phyloP scores from a whole-genome alignment of 2,113 vertebrate genomes.

The Sinocyclocheilus maitianheensis region DNA sequence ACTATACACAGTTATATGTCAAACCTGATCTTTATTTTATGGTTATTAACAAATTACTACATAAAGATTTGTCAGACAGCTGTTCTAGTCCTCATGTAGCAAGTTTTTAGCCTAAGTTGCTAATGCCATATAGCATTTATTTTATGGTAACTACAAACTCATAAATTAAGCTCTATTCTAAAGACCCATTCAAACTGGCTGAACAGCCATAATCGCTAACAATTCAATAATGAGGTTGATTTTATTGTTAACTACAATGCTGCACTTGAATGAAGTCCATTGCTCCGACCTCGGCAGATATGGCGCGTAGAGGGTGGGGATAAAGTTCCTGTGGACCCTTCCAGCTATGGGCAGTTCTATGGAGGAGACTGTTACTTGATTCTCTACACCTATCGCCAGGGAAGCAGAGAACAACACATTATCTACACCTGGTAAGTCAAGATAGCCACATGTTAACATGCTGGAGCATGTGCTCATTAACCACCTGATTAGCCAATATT shows the following conservation, averaged over 20 bases:
- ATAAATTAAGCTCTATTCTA: not conserved
- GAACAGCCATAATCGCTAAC: not conserved
- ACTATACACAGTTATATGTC: not conserved
- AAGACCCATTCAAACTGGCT: not conserved
- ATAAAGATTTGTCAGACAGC: not conserved
- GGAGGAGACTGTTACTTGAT: conserved; percentile 81
- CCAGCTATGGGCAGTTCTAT: conserved; percentile 73
- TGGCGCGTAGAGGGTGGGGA: conserved; percentile 74
- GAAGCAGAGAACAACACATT: conserved; percentile 65
- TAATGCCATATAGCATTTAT: not conserved
- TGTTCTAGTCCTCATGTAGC: not conserved
- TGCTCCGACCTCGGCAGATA: conserved; percentile 64
- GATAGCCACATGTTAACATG: not conserved
- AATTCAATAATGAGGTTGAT: not conserved
- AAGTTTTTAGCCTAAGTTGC: not conserved
- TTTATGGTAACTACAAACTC: not conserved
- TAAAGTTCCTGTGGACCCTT: conserved; percentile 65
- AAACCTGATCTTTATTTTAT: not conserved
- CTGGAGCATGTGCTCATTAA: not conserved
- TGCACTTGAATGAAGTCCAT: not conserved
- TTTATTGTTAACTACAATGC: not conserved
- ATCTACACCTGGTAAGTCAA: conserved; percentile 77
- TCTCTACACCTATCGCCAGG: conserved; percentile 69
- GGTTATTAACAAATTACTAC: not conserved
- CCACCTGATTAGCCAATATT: not conserved